Conservation (phyloP, 2,797 vertebrate species). For the Neosilurus mollespiculum region DNA sequence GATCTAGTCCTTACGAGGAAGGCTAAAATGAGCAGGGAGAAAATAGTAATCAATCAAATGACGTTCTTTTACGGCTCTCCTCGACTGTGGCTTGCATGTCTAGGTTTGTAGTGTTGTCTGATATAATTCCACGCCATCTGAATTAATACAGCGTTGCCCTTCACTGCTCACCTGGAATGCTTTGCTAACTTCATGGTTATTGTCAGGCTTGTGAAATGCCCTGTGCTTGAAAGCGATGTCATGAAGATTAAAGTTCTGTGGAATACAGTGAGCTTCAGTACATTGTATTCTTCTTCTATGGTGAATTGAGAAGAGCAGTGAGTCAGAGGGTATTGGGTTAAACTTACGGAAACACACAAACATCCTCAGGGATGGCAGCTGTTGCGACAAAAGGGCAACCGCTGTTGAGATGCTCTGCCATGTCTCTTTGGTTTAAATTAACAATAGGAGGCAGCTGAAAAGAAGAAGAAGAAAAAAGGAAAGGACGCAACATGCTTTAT, state of each 20-base stretch:
- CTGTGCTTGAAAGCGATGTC: constrained; percentile 5
- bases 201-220: constrained; percentile 38
- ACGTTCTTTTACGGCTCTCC: constrained; percentile 24
- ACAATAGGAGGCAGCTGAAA: constrained; percentile 21
- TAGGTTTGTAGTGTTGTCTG: constrained; percentile 23
- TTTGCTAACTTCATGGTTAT: constrained; percentile 35
- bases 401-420: constrained; percentile 38
- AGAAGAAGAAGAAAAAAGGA: not conserved
- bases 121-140: constrained; percentile 15
- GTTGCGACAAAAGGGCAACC: constrained; percentile 51
- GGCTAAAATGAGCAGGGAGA: constrained; percentile 24
- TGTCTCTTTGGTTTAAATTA: constrained; percentile 32
- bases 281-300: constrained; percentile 24
- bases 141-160: constrained; percentile 15
- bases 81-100: constrained; percentile 34
- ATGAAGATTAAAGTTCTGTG: constrained; percentile 33
- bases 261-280: constrained; percentile 27
- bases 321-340: constrained; percentile 56
- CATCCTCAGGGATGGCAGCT: constrained; percentile 50
- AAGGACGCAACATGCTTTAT: constrained; percentile 4
- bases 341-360: constrained; percentile 40
- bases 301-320: constrained; percentile 41
- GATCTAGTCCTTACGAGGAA: constrained; percentile 35
- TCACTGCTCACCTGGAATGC: constrained; percentile 33
- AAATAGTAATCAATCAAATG: constrained; percentile 24